Evolutionary conservation across 2,113 vertebrate species (phyloP), one percentile per base, ranked within the genome.

Genomic region (Thryonomys swinderianus): DNA sequence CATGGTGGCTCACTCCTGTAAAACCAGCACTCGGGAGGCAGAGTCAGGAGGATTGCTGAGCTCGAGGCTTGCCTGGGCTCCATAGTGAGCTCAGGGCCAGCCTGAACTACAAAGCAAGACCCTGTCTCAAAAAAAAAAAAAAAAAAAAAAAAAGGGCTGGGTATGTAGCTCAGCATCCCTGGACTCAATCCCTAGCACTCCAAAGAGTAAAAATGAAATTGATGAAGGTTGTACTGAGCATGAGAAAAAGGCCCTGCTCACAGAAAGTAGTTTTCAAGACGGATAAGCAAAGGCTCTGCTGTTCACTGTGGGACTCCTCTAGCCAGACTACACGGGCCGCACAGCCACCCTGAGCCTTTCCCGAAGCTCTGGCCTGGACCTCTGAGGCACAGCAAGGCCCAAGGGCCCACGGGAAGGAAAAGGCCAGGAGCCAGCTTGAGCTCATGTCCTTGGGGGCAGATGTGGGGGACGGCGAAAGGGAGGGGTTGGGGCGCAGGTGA

Each of bases 311-410:
- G 67, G 25, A 40, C 21, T 4, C 2, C 14, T 8, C 23, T 2
- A 40, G 57, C 20, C 62, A 37, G 69, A 69, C 17, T 18, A 61
- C n/a, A n/a, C 20, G 64, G 5, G 4, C 18, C 25, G 30, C 0
- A 3, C 0, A 14, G 32, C 0, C 0, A 16, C 5, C 12, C 40
- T 2, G n/a, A 45, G 3, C 53, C 3, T 14, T 34, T 51, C 45
- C 13, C 10, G 7, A 42, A 20, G 37, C 6, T 3, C 10, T 34
- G 30, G 67, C 25, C 5, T 7, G 23, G 40, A 14, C 40, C 25
- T 10, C 10, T 1, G 1, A 67, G 21, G 76, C 48, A 62, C 37
- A 8, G 42, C 1, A 3, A 32, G 53, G 61, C 16, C 34, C 48
- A 67, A 25, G 10, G 42, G 73, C 51, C 27, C 21, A 20, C 57